Conservation (phyloP, 2,888 invertebrate species). For the Alcis repandata region DNA sequence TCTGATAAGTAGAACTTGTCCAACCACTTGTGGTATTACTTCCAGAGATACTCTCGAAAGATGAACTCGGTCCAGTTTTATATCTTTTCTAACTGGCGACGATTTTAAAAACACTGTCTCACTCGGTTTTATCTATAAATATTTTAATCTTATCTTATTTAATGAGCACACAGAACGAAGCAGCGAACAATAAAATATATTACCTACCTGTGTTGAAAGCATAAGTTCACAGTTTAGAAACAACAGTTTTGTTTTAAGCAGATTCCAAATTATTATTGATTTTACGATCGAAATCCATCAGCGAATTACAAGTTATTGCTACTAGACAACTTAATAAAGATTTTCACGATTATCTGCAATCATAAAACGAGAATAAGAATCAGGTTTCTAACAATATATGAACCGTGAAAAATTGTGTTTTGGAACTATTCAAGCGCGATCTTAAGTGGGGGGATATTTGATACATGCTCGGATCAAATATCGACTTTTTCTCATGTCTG, state of each 20-base stretch:
- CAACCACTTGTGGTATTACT: conserved; percentile 54
- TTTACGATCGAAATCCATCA: conserved; percentile 37
- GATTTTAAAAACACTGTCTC: conserved; percentile 33
- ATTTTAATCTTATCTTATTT: conserved; percentile 68
- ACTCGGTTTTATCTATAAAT: conserved; percentile 56
- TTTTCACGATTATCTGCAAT: conserved; percentile 51
- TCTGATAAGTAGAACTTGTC: conserved; percentile 79
- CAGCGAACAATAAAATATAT: conserved; percentile 59
- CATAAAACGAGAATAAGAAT: conserved; percentile 54
- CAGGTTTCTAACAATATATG: conserved; percentile 61
- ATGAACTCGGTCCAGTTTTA: conserved; percentile 32
- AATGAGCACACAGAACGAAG: conserved; percentile 57
- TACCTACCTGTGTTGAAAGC: conserved; percentile 55
- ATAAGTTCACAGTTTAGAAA: conserved; percentile 26
- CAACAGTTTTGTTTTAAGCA: conserved; percentile 24
- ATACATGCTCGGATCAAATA: conserved; percentile 67
- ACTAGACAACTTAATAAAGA: conserved; percentile 50
- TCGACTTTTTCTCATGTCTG: conserved; percentile 58
- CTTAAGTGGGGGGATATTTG: conserved; percentile 60
- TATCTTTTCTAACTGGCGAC: conserved; percentile 29
- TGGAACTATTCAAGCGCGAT: conserved; percentile 69
- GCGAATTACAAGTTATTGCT: conserved; percentile 55
- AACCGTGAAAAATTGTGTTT: conserved; percentile 72
- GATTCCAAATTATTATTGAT: conserved; percentile 27
- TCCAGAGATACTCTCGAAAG: conserved; percentile 38